phyloP scores from a whole-genome alignment of 2,113 vertebrate genomes.

The Probosciger aterrimus region DNA sequence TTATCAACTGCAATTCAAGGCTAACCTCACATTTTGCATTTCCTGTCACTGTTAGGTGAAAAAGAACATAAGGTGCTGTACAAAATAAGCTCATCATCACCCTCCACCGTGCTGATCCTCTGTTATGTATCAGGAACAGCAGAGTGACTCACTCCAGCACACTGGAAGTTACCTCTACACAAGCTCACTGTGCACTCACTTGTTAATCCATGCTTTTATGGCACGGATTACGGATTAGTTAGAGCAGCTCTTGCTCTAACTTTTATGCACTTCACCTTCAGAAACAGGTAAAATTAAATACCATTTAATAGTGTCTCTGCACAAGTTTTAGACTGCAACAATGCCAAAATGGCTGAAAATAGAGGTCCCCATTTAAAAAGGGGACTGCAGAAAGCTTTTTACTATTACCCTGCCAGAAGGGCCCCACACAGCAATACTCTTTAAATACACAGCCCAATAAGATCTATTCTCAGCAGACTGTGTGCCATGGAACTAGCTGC shows the following conservation, averaged over 20 bases:
- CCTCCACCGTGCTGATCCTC: background rate
- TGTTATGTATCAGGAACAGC: background rate
- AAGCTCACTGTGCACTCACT: background rate
- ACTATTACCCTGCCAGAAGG: background rate
- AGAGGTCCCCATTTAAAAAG: background rate
- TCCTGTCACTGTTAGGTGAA: background rate
- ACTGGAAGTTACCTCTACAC: background rate
- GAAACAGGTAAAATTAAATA: background rate
- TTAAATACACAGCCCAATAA: background rate
- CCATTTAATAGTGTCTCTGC: background rate
- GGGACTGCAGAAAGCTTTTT: background rate
- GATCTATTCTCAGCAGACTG: background rate
- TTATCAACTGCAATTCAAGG: background rate
- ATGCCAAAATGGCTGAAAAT: background rate
- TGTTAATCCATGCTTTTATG: fast-evolving
- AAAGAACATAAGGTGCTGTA: background rate
- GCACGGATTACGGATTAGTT: background rate
- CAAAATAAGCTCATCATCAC: background rate
- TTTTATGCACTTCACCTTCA: background rate
- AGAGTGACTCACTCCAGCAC: background rate
- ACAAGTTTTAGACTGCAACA: background rate
- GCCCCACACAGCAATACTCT: background rate
- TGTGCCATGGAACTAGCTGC: background rate
- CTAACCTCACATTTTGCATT: background rate
- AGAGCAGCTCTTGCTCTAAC: background rate